These are phyloP conservation scores for Laodelphax striatellus DNA, from an alignment of 1,140 invertebrate species.

Conservation along the genomic window DNA sequence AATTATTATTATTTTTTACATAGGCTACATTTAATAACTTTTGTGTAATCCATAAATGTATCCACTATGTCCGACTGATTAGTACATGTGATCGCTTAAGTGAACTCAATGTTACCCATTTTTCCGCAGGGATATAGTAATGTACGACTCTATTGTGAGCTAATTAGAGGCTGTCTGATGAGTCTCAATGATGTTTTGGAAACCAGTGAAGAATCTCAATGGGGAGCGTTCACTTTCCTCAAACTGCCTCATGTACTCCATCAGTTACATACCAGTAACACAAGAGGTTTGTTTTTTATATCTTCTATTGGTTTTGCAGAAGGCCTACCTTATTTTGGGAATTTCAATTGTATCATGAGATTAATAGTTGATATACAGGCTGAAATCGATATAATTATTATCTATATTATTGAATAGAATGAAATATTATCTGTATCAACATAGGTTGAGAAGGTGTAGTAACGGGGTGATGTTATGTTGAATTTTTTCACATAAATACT, in stretches of 20 bases:
- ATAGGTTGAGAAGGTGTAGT: too few relatives aligned
- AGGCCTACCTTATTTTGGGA: neutral
- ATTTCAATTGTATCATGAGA: neutral
- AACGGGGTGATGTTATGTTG: too few relatives aligned
- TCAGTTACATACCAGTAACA: conserved; percentile 40
- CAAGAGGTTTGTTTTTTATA: conserved; percentile 1
- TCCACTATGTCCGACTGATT: too few relatives aligned
- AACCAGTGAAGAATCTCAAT: conserved; percentile 68
- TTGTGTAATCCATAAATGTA: too few relatives aligned
- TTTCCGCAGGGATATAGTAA: conserved; percentile 19
- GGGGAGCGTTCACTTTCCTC: conserved; percentile 86
- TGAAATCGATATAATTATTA: too few relatives aligned
- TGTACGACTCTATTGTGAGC: conserved; percentile 67
- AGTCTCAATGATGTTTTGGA: conserved; percentile 72
- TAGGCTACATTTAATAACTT: too few relatives aligned
- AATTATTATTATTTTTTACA: too few relatives aligned
- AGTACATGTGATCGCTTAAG: neutral
- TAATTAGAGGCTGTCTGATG: conserved; percentile 77
- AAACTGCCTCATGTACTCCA: conserved; percentile 74
- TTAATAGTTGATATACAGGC: too few relatives aligned
- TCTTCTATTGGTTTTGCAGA: neutral
- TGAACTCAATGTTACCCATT: neutral
- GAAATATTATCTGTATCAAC: too few relatives aligned
- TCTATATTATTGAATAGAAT: too few relatives aligned
- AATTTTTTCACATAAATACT: too few relatives aligned